Evolutionary conservation across 2,888 invertebrate genomes (phyloP).

Genomic region (Xylota sylvarum): DNA sequence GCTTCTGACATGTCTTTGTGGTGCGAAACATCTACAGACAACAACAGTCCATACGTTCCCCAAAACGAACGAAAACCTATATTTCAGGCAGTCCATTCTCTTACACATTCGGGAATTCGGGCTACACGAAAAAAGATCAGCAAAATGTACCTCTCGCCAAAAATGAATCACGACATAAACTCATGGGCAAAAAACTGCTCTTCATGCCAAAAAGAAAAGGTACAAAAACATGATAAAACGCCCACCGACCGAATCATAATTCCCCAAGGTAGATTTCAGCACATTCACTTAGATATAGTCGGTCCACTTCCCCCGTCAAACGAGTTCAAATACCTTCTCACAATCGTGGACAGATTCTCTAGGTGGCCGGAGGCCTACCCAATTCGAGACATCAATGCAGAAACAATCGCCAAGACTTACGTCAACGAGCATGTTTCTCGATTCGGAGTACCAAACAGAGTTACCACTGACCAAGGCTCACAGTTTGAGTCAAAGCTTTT

Average conservation of each 20-base stretch:
- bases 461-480: not conserved
- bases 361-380: no score
- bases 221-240: not conserved
- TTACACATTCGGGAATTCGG: not conserved
- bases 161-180: no score
- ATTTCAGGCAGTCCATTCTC: not conserved
- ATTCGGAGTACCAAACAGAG: not conserved
- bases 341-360: no score
- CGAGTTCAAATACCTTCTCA: no score
- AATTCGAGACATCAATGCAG: no score
- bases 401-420: not conserved
- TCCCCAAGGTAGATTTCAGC: not conserved
- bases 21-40: conserved; percentile 19
- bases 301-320: no score
- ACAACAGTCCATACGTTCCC: no score
- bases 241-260: no score
- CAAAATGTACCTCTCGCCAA: conserved; percentile 1
- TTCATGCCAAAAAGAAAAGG: conserved; percentile 14
- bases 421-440: not conserved
- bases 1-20: not conserved
- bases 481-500: not conserved
- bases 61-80: not conserved
- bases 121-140: no score
- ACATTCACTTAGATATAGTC: no score
- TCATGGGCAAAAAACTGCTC: no score